Evolutionary conservation across 2,113 vertebrate genomes (phyloP).

Genomic region (Rhadina sibilatrix): DNA sequence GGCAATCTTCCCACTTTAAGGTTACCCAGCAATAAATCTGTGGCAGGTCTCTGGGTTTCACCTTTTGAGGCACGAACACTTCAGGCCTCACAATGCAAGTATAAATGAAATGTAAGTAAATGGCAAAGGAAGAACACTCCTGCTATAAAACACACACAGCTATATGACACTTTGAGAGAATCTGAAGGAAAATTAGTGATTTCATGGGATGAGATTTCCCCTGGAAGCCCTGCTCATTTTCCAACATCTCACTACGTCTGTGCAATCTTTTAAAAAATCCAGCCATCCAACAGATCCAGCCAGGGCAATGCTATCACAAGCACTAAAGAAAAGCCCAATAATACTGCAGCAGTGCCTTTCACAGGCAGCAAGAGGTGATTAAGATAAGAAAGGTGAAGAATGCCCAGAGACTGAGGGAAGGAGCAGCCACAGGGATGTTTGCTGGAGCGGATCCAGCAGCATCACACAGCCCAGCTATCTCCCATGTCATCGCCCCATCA

Average conservation of each 20-base stretch:
- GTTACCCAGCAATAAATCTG: neutral
- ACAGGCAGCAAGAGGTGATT: neutral
- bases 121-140: neutral
- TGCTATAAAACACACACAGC: neutral
- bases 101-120: neutral
- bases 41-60: neutral
- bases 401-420: neutral
- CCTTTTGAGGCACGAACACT: neutral
- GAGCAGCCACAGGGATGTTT: neutral
- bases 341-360: neutral
- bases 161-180: neutral
- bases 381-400: conserved; percentile 19
- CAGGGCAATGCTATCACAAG: neutral
- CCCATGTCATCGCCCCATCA: neutral
- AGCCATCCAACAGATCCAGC: neutral
- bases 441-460: neutral
- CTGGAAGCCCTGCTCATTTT: neutral
- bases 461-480: neutral
- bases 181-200: neutral
- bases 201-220: neutral
- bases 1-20: neutral
- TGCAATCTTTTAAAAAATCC: neutral
- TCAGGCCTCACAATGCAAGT: neutral
- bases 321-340: neutral
- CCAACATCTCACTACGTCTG: neutral